These are phyloP conservation scores for Peromyscus nudipes DNA, from an alignment of 2,797 vertebrate genomes.

Conservation along the genomic window DNA sequence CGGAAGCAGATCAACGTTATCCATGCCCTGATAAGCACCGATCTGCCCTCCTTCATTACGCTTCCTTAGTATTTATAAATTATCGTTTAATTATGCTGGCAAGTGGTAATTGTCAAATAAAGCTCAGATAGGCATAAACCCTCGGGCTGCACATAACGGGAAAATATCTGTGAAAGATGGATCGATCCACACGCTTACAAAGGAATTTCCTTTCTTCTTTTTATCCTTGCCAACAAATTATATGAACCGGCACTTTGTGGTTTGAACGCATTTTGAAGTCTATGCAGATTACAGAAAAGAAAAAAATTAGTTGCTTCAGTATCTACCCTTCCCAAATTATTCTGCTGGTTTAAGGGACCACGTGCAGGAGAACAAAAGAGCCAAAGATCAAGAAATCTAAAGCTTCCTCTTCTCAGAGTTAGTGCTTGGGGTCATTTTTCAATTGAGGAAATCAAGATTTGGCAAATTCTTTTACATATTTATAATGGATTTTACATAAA, in stretches of 20 bases:
- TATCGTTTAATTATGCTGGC: conserved; percentile 95
- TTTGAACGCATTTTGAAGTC: conserved; percentile 91
- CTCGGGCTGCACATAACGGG: conserved; percentile 90
- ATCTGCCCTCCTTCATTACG: conserved; percentile 94
- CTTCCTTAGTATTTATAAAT: conserved; percentile 95
- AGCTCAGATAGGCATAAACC: conserved; percentile 92
- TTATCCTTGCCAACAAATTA: conserved; percentile 91
- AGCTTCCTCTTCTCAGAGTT: conserved; percentile 85
- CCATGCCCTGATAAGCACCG: conserved; percentile 94
- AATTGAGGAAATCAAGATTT: conserved; percentile 89
- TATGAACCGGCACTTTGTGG: conserved; percentile 90
- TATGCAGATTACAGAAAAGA: conserved; percentile 90
- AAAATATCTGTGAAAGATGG: conserved; percentile 92
- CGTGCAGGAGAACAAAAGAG: conserved; percentile 88
- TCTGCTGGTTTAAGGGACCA: conserved; percentile 89
- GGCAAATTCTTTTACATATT: conserved; percentile 87
- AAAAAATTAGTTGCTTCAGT: conserved; percentile 91
- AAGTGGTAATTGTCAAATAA: conserved; percentile 95
- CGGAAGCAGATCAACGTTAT: conserved; percentile 93
- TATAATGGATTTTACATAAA: conserved; percentile 86
- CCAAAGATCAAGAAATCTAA: conserved; percentile 89
- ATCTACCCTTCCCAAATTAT: conserved; percentile 90
- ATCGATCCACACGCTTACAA: conserved; percentile 91
- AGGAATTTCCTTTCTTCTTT: conserved; percentile 92
- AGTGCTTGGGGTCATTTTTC: conserved; percentile 88